Conservation (phyloP, 2,888 invertebrate genomes). For the Polia nebulosa region DNA sequence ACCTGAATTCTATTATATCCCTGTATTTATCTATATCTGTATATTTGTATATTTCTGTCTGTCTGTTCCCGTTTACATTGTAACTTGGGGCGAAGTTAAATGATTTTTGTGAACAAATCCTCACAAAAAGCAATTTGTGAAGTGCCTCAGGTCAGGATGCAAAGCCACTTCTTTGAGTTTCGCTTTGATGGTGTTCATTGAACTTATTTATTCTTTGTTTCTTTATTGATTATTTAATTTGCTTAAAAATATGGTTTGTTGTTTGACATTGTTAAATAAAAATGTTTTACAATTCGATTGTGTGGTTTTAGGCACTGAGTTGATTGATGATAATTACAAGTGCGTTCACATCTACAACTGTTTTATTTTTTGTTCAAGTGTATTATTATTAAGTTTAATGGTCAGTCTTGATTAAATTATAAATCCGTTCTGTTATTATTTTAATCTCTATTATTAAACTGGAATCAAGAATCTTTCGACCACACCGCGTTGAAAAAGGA, state of each 20-base stretch:
- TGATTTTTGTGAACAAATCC: conserved; percentile 66
- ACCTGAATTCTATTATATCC: conserved; percentile 44
- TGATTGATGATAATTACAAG: conserved; percentile 36
- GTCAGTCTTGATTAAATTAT: conserved; percentile 24
- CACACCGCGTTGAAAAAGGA: conserved; percentile 7
- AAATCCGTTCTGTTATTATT: background rate
- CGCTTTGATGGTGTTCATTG: conserved; percentile 47
- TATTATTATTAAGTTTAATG: conserved; percentile 17
- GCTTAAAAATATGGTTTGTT: conserved; percentile 1
- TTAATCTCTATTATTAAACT: conserved; percentile 8
- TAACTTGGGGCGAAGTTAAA: conserved; percentile 62
- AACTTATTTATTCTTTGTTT: conserved; percentile 36
- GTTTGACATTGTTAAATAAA: conserved; percentile 18
- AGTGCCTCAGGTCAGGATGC: conserved; percentile 60
- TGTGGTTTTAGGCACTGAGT: no score
- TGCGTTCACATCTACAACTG: background rate
- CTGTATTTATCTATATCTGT: conserved; percentile 30
- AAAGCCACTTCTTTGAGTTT: conserved; percentile 52
- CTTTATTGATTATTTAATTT: conserved; percentile 18
- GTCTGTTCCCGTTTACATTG: conserved; percentile 54
- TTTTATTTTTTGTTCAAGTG: conserved; percentile 12
- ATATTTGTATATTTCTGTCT: conserved; percentile 55
- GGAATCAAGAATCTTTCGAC: background rate
- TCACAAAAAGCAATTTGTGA: conserved; percentile 63
- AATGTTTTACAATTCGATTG: background rate